Percentiles rank a stretch among this genome's conserved stretches.
These are phyloP conservation scores for Ctenopoma multispine DNA, from an alignment of 2,797 vertebrate genomes.

Conservation along the genomic window DNA sequence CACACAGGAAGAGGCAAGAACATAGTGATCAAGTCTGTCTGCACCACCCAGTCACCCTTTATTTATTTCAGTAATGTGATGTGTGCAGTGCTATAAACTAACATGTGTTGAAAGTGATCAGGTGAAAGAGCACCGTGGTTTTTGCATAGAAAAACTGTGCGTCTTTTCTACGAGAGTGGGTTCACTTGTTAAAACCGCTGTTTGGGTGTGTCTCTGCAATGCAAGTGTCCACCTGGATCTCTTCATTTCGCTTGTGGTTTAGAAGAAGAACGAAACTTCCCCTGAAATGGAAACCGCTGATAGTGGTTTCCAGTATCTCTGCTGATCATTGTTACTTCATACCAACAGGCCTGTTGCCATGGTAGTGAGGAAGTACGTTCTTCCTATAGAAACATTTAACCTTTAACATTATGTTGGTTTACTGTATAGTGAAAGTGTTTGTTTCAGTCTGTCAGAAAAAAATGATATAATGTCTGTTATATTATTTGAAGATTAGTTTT, in stretches of 20 bases:
- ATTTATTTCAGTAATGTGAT: slow-evolving; percentile 7
- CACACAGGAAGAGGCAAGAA: slow-evolving; percentile 43
- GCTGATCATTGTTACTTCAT: slow-evolving; percentile 8
- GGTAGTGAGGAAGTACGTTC: slow-evolving; percentile 29
- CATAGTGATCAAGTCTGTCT: slow-evolving; percentile 5
- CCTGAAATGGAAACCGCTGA: slow-evolving; percentile 47
- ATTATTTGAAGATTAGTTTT: not conserved
- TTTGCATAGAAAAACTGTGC: not conserved
- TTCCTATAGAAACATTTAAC: slow-evolving; percentile 1
- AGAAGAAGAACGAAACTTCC: slow-evolving; percentile 15
- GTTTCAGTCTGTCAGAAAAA: slow-evolving; percentile 1
- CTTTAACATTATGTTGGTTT: not conserved
- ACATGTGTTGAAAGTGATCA: too few relatives aligned
- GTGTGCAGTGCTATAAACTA: not conserved
- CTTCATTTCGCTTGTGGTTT: slow-evolving; percentile 25
- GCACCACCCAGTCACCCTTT: not conserved
- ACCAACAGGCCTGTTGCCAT: slow-evolving; percentile 14
- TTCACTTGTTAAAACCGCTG: slow-evolving; percentile 8
- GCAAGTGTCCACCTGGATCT: not conserved
- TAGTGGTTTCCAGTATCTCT: slow-evolving; percentile 22
- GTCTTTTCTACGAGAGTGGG: not conserved
- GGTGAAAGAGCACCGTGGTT: not conserved
- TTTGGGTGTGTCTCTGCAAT: not conserved
- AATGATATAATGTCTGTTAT: not conserved
- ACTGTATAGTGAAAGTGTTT: slow-evolving; percentile 2